Percentiles rank a stretch among this genome's conserved stretches.
phyloP scores from a whole-genome alignment of 2,888 invertebrate genomes.

The Andrena fulva region DNA sequence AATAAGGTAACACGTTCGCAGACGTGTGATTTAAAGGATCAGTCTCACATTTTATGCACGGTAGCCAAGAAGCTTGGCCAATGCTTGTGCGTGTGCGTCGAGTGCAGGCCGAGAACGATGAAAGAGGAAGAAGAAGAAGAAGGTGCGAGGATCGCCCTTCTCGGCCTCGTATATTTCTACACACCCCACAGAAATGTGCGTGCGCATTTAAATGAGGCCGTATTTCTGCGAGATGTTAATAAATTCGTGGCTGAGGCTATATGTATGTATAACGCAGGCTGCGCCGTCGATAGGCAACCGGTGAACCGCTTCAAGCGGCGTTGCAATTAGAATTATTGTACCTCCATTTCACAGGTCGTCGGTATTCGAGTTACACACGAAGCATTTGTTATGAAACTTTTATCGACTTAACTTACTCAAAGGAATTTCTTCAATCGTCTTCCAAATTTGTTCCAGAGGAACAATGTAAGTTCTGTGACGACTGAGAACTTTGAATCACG shows the following conservation, averaged over 20 bases:
- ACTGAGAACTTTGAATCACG: no score
- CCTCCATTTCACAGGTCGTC: constrained; percentile 32
- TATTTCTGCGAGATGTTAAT: constrained; percentile 76
- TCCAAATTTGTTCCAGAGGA: background rate
- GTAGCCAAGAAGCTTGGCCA: constrained; percentile 16
- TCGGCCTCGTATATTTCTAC: constrained; percentile 34
- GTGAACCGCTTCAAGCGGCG: constrained; percentile 20
- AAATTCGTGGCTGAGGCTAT: constrained; percentile 65
- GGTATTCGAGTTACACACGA: background rate
- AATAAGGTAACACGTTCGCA: constrained; percentile 11
- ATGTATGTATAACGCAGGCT: constrained; percentile 22
- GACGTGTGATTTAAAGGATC: constrained; percentile 39
- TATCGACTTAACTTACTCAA: background rate
- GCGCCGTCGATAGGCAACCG: constrained; percentile 34
- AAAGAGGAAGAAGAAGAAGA: constrained; percentile 12
- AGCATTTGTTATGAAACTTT: background rate
- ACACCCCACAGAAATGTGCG: constrained; percentile 51
- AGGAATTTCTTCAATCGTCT: background rate
- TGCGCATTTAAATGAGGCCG: constrained; percentile 71
- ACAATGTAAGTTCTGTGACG: background rate
- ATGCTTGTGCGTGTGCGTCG: background rate
- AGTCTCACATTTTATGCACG: constrained; percentile 30
- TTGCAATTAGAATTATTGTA: constrained; percentile 44
- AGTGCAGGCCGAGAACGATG: background rate
- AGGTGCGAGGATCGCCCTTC: constrained; percentile 39